These are phyloP conservation scores for Physocephala rufipes DNA, from an alignment of 2,888 invertebrate genomes.

Conservation along the genomic window DNA sequence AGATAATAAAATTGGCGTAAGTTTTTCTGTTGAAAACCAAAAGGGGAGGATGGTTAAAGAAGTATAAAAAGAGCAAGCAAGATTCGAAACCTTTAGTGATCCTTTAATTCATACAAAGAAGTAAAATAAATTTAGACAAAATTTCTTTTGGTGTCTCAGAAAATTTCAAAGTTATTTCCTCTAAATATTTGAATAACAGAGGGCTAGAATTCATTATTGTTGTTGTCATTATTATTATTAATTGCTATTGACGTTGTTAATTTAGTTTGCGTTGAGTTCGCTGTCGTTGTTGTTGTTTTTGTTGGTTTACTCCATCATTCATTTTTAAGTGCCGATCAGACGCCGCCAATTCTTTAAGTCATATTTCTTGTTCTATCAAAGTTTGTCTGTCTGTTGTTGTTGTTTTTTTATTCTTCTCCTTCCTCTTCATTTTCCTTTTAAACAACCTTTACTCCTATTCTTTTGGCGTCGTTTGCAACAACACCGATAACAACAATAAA, in stretches of 20 bases:
- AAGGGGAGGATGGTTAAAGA: not conserved
- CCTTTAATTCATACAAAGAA: no score
- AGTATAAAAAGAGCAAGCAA: not conserved
- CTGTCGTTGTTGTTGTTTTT: not conserved
- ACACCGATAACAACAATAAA: no score
- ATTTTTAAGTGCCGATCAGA: conserved; percentile 22
- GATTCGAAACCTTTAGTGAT: not conserved
- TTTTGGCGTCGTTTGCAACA: no score
- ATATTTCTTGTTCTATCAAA: conserved; percentile 25
- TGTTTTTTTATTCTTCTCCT: not conserved
- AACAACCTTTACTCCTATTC: not conserved
- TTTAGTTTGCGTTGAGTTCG: no score
- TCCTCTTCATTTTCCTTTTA: not conserved
- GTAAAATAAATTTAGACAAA: no score
- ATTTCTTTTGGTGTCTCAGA: no score
- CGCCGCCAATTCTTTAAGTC: conserved; percentile 36
- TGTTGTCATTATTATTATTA: not conserved
- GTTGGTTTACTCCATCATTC: not conserved
- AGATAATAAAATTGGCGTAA: not conserved
- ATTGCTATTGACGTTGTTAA: no score
- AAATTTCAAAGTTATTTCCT: no score
- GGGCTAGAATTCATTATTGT: not conserved
- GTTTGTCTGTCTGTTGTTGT: conserved; percentile 12
- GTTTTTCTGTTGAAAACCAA: not conserved
- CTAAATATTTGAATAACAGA: not conserved